Percentiles rank a stretch among this genome's conserved stretches.
Conservation (phyloP, 2,797 vertebrate genomes). For the Danio choprae region DNA sequence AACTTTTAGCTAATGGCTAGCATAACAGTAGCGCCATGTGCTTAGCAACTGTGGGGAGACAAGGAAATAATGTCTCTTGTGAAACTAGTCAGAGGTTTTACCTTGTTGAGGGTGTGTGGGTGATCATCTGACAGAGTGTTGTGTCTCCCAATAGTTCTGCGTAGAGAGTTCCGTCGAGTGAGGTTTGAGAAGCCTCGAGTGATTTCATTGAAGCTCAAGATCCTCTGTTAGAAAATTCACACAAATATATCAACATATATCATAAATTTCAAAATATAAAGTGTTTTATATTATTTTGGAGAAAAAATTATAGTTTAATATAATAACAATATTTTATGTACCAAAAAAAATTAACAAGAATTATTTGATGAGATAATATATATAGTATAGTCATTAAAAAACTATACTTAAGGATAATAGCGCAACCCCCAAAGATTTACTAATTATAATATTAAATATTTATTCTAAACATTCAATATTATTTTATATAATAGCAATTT, state of each 20-base stretch:
- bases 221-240: conserved; percentile 47
- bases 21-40: background rate
- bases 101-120: conserved; percentile 56
- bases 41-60: background rate
- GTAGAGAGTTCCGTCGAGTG: conserved; percentile 53
- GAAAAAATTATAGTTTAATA: too few relatives aligned
- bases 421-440: too few relatives aligned
- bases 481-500: too few relatives aligned
- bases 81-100: conserved; percentile 37
- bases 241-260: background rate
- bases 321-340: background rate
- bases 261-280: background rate
- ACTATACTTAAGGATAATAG: too few relatives aligned
- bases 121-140: conserved; percentile 35
- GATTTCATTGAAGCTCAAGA: conserved; percentile 61
- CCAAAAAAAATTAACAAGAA: too few relatives aligned
- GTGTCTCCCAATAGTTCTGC: conserved; percentile 53
- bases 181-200: conserved; percentile 58
- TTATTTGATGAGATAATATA: background rate
- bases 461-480: too few relatives aligned
- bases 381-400: too few relatives aligned
- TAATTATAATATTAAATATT: too few relatives aligned
- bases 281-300: too few relatives aligned
- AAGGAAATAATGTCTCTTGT: background rate
- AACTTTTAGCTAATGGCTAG: background rate